Conservation (phyloP, 1,140 invertebrate species). For the Micrasema minimum region DNA sequence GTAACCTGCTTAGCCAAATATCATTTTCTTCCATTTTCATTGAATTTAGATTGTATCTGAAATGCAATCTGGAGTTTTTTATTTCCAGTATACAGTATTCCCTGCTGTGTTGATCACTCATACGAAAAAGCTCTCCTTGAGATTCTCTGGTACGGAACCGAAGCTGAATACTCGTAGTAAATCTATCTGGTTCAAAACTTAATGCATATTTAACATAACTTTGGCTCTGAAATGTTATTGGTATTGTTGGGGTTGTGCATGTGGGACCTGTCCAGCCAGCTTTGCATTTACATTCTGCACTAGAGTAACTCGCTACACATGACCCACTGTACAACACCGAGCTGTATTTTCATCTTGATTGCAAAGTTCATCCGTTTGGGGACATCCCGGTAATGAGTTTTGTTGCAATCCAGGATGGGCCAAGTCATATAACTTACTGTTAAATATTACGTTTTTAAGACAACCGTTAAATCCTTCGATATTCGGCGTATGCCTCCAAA, state of each 20-base stretch:
- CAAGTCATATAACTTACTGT: constrained; percentile 94
- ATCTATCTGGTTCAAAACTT: constrained; percentile 92
- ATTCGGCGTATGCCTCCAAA: constrained; percentile 86
- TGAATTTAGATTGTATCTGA: constrained; percentile 95
- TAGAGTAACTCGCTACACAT: constrained; percentile 88
- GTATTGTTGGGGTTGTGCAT: constrained; percentile 85
- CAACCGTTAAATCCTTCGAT: constrained; percentile 94
- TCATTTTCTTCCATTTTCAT: constrained; percentile 87
- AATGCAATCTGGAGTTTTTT: constrained; percentile 88
- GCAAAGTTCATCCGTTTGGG: constrained; percentile 89
- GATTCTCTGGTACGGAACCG: constrained; percentile 92
- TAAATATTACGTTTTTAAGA: constrained; percentile 93
- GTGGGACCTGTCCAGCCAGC: constrained; percentile 90
- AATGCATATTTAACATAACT: constrained; percentile 96
- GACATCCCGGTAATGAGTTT: constrained; percentile 87
- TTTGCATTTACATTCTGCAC: constrained; percentile 90
- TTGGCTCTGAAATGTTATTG: constrained; percentile 88
- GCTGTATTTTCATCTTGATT: constrained; percentile 82
- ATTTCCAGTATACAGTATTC: constrained; percentile 96
- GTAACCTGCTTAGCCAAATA: constrained; percentile 88
- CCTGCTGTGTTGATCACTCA: constrained; percentile 92
- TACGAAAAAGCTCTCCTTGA: constrained; percentile 90
- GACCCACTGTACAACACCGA: constrained; percentile 89
- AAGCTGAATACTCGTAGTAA: constrained; percentile 92
- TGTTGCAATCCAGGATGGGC: constrained; percentile 86